These are phyloP conservation scores for Agrypnus murinus DNA, from an alignment of 2,888 invertebrate genomes.

Conservation along the genomic window DNA sequence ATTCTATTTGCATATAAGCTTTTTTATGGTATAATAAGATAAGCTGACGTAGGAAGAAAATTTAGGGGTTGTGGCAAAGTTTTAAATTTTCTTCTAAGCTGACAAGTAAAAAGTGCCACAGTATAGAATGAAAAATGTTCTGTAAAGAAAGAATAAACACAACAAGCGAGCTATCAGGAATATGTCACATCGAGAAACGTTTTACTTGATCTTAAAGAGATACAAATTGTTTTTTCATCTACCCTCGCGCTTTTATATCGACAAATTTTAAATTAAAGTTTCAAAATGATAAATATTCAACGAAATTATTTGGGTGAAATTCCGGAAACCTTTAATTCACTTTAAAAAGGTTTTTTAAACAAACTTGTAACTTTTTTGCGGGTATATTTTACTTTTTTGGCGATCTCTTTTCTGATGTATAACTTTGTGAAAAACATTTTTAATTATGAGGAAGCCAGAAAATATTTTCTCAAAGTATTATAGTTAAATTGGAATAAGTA, in stretches of 20 bases:
- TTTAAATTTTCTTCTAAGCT: constrained; percentile 39
- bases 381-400: too few species aligned
- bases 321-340: too few species aligned
- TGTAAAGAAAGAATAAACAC: constrained; percentile 35
- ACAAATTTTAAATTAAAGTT: not conserved
- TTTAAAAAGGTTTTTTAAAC: too few species aligned
- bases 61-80: constrained; percentile 1
- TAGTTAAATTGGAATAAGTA: constrained; percentile 12
- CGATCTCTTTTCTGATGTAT: too few species aligned
- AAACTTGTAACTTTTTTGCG: too few species aligned
- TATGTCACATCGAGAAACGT: constrained; percentile 10
- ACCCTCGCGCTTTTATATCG: not conserved
- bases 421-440: too few species aligned
- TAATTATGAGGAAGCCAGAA: too few species aligned
- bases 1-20: constrained; percentile 13
- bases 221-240: constrained; percentile 29
- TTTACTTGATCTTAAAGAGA: constrained; percentile 20
- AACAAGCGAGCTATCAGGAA: constrained; percentile 30
- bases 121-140: constrained; percentile 36
- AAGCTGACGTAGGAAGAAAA: constrained; percentile 28
- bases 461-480: constrained; percentile 17
- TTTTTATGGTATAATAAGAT: constrained; percentile 13
- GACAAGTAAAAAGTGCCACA: constrained; percentile 39
- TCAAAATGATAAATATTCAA: constrained; percentile 2
- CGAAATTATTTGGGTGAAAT: not conserved